A percentile compares a stretch with the other conserved stretches of the same genome.
These are phyloP conservation scores for Drosophila formosana DNA, from an alignment of 2,888 invertebrate species.

Conservation along the genomic window DNA sequence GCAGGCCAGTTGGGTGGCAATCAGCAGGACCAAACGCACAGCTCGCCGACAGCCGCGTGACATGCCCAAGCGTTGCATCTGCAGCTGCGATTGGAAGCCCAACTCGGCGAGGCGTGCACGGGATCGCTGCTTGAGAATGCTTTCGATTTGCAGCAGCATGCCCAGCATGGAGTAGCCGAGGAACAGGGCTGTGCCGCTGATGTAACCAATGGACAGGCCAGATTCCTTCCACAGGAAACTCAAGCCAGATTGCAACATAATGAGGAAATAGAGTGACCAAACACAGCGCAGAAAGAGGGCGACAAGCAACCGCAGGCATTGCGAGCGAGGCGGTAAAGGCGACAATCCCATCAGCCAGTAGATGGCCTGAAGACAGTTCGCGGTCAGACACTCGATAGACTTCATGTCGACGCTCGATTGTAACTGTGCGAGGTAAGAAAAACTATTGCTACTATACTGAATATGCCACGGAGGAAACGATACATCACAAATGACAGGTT, in stretches of 20 bases:
- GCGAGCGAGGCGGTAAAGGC: slow-evolving; percentile 47
- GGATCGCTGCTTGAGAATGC: slow-evolving; percentile 37
- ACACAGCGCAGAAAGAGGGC: slow-evolving; percentile 34
- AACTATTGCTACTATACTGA: neutral
- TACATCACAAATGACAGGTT: slow-evolving; percentile 46
- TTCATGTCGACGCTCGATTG: slow-evolving; percentile 41
- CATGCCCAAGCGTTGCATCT: slow-evolving; percentile 60
- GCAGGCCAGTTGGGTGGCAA: slow-evolving; percentile 37
- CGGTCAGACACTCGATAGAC: slow-evolving; percentile 44
- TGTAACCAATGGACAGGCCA: slow-evolving; percentile 21
- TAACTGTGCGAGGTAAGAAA: neutral
- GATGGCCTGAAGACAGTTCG: slow-evolving; percentile 25
- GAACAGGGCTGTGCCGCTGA: slow-evolving; percentile 43
- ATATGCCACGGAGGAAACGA: slow-evolving; percentile 7
- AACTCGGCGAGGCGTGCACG: slow-evolving; percentile 33
- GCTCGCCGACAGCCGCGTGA: slow-evolving; percentile 25
- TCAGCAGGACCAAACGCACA: slow-evolving; percentile 35
- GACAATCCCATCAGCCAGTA: slow-evolving; percentile 46
- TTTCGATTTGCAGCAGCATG: slow-evolving; percentile 57
- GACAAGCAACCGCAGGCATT: slow-evolving; percentile 11
- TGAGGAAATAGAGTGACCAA: slow-evolving; percentile 47
- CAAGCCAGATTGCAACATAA: slow-evolving; percentile 12
- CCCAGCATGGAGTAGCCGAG: slow-evolving; percentile 42
- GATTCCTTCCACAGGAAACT: neutral
- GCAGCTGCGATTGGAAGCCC: slow-evolving; percentile 47